phyloP scores from a whole-genome alignment of 2,888 invertebrate genomes.

The Stenotaenia linearis region DNA sequence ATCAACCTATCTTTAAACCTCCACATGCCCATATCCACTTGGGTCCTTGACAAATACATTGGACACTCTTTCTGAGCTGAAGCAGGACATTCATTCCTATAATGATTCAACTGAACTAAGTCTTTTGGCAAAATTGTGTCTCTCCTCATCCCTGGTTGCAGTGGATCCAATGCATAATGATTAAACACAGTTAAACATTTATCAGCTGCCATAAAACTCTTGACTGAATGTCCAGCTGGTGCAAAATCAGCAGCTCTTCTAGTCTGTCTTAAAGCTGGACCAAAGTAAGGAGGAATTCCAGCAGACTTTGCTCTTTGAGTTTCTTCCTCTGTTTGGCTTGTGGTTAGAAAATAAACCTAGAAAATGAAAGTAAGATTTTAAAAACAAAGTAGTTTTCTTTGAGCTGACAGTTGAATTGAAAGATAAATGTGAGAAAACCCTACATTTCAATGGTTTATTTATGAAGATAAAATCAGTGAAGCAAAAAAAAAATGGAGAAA shows the following conservation, averaged over 20 bases:
- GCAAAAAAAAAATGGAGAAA: not conserved
- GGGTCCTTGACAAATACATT: not conserved
- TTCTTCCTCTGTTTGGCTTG: not conserved
- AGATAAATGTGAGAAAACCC: not conserved
- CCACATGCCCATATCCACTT: not conserved
- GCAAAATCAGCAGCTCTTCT: slow-evolving; percentile 57
- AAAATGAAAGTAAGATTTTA: not conserved
- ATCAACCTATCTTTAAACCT: not conserved
- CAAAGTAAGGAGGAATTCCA: slow-evolving; percentile 39
- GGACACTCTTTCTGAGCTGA: not conserved
- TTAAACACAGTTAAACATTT: slow-evolving; percentile 66
- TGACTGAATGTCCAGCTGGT: slow-evolving; percentile 61
- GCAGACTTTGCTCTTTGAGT: slow-evolving; percentile 24
- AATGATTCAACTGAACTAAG: slow-evolving; percentile 63
- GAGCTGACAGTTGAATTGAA: too few relatives aligned
- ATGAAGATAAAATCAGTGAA: not conserved
- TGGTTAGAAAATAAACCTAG: slow-evolving; percentile 60
- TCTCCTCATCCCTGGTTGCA: slow-evolving; percentile 54
- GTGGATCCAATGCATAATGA: slow-evolving; percentile 62
- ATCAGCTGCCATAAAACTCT: slow-evolving; percentile 63
- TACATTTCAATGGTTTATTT: not conserved
- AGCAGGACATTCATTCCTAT: slow-evolving; percentile 52
- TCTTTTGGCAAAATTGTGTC: slow-evolving; percentile 57
- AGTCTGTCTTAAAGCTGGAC: slow-evolving; percentile 52
- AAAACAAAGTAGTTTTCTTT: too few relatives aligned